Conservation (phyloP, 2,888 invertebrate species). For the Aphodius granarius region DNA sequence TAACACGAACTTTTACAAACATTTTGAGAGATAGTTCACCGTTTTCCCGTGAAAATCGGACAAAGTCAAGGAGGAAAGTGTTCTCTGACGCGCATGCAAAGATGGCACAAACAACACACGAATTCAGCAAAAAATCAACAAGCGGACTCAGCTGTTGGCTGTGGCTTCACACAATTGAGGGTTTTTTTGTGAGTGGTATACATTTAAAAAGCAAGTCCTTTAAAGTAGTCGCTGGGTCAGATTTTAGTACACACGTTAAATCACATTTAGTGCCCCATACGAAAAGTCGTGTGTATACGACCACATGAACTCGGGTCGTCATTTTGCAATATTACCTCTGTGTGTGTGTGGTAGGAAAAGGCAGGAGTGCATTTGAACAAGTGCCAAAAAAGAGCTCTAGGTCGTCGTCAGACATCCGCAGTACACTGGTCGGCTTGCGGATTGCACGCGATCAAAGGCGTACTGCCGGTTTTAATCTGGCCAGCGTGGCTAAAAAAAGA, state of each 20-base stretch:
- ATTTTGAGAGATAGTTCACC: too few species aligned
- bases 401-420: not conserved
- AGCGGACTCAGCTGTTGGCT: too few species aligned
- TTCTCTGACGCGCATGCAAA: too few species aligned
- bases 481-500: not conserved
- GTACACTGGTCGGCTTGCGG: not conserved
- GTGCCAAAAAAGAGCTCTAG: not conserved
- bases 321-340: not conserved
- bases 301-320: not conserved
- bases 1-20: too few species aligned
- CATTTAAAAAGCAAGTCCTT: not conserved
- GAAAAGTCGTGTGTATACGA: not conserved
- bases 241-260: not conserved
- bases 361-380: not conserved
- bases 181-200: too few species aligned
- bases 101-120: too few species aligned
- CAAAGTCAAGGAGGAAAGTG: too few species aligned
- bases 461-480: not conserved
- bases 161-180: too few species aligned
- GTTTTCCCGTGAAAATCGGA: too few species aligned
- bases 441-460: not conserved
- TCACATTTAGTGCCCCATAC: not conserved
- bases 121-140: too few species aligned
- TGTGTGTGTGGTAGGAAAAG: not conserved
- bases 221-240: not conserved